Base-by-base conservation (phyloP, 2,113 vertebrate genomes). In the Arvicanthis niloticus region DNA sequence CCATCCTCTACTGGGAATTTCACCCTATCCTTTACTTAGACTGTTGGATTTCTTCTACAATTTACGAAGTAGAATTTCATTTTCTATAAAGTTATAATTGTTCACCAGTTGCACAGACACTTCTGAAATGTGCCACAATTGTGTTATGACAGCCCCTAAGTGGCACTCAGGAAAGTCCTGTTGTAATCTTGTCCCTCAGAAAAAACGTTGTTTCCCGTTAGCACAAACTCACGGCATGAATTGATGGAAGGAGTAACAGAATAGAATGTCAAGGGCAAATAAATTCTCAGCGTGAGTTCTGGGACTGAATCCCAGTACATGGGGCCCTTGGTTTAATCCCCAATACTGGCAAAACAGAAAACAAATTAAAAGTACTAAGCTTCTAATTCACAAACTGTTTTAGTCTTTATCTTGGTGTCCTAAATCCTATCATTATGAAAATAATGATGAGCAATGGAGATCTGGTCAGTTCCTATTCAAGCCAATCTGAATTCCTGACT, bases 251-350 rank as follows among this genome's bases (percentile, higher is more conserved):
- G 11, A 51, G 31, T 37, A 37, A 45, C 1, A 15, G 29, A 68
- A 37, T 37, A 37, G 16, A 37, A 7, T 8, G 8, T 0, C 3
- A 45, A 53, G 3, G 60, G 5, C 2, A 1, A 67, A 34, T 67
- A 3, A 48, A 19, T 31, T 37, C 29, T 86, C 19, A 48, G 29
- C 24, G 19, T 67, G 5, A 85, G 4, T 34, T 21, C 62, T 67
- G 17, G 40, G 4, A 3, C 82, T 45, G 15, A 21, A 48, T 9
- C 8, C 9, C 26, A 48, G 26, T 37, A 9, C 5, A 15, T 48
- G 60, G 19, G 19, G 40, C 1, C 60, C 16, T 13, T 3, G 3
- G 9, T 67, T 84, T 29, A 22, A 34, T 86, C 40, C 17, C 42
- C 62, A 51, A 37, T 37, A 56, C 24, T 80, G 34, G 16, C n/a